Base-by-base conservation (phyloP, 1,140 invertebrate species). In the Drosophila triauraria region DNA sequence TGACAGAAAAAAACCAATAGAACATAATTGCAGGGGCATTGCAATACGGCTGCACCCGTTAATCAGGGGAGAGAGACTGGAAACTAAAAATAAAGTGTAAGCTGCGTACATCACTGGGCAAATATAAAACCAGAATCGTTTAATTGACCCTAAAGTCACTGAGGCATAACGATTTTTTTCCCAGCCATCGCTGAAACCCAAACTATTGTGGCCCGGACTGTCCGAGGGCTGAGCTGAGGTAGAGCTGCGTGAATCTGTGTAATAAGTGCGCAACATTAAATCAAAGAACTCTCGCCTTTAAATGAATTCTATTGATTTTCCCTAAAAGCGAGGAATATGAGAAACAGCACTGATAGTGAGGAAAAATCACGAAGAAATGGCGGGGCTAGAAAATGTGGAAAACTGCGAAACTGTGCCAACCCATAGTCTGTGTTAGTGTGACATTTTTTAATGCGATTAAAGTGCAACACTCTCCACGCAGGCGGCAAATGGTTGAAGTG, bases 361-460 rank as follows among this genome's bases (percentile, higher is more conserved):
- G 78, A 23, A 68, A 56, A 71, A 60, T 67, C 64, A 61, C 61
- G 38, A 56, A 50, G 35, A 40, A 51, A 25, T 47, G 32, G 48
- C 30, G 15, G 44, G 77, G 17, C 67, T 13, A 69, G 38, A 35
- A 68, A 51, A 56, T 43, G 40, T 42, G 58, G 23, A 47, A 72
- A 71, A 57, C 72, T 71, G 61, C 32, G 60, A 64, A 87, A 84
- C 61, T 84, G 71, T 79, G 75, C 70, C 82, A 79, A 60, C 59
- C 67, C 65, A 74, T 58, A 59, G 57, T 54, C 47, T 80, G 77
- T 85, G 81, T 62, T 79, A 82, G 79, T 82, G 86, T 82, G 69
- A 78, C 86, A 80, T 67, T 82, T 82, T 85, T 82, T 90, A 90
- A 90, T 90, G 86, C 86, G 86, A 90, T 90, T 90, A 90, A 91